Evolutionary conservation across 2,113 vertebrate genomes (phyloP), one percentile per base, ranked within the genome.

Genomic region (Antechinus stuartii): DNA sequence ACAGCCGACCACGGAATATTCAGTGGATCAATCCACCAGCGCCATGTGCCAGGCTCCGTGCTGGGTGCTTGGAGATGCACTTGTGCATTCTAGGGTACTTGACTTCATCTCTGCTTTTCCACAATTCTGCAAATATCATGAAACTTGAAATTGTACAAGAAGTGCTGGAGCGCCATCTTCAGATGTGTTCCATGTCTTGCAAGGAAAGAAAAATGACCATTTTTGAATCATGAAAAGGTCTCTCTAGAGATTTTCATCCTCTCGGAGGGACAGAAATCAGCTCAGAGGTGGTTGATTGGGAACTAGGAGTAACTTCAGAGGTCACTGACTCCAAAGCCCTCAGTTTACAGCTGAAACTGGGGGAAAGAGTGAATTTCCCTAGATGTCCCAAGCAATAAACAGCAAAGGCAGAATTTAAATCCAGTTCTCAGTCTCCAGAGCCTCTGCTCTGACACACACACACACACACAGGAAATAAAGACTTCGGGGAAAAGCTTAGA

Each of bases 101-200:
- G 23, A 84, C 1, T 84, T 42, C 68, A 8, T 84, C n/a, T 42
- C 14, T 84, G 0, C 68, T 84, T 22, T 84, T 84, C 68, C 68
- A 42, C 22, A 2, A 22, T 84, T 84, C 68, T 23, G 16, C n/a
- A 76, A 42, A 84, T 19, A 76, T 76, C 35, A n/a, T 76, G 35
- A 42, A 68, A 42, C 35, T 2, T 22, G 49, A 89, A 19, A 8
- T 50, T 93, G 2, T 50, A 56, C 19, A 19, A 24, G 0, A 27
- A 9, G 91, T 92, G 91, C 89, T 54, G 9, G 54, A 49, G 4
- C 96, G 42, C 98, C 98, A 97, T 93, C 98, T 98, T 25, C 95
- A 90, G 98, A 96, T 35, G 5, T 0, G 0, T 8, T 30, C 3
- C 1, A 9, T 92, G 57, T 53, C 47, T 68, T 96, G 57, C 97